Base-by-base conservation (phyloP, 2,888 invertebrate species). In the Caenorhabditis drosophilae region DNA sequence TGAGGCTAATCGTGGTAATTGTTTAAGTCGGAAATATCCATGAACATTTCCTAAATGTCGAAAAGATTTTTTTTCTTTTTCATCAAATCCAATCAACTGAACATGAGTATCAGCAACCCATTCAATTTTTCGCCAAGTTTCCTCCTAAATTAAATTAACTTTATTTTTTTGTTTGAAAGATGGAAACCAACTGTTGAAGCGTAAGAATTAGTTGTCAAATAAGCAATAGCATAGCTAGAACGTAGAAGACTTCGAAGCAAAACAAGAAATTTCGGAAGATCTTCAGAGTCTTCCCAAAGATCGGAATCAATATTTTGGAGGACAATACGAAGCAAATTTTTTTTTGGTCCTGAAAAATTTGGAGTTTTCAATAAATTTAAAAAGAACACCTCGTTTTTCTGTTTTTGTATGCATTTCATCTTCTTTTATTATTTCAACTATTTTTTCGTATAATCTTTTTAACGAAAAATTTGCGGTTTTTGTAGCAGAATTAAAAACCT, bases 271-370 rank as follows among this genome's bases (percentile, higher is more conserved):
- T 48, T 38, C 9, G 44, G 40, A n/a, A 60, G 52, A 25, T 40
- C 36, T 15, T 66, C 36, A n/a, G 35, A 38, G 27, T 66, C 66
- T 18, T 56, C 50, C 59, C 59, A 66, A 18, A 59, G 23, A 4
- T 36, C 42, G 20, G 50, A 25, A 18, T 48, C 48, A 25, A 66
- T 52, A 23, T 56, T 60, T n/a, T 52, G 48, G 2, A 66, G 25
- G 7, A 66, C 56, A 0, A 66, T 48, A 48, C 66, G 46, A 1
- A 66, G 52, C 12, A 66, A 36, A 41, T 59, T 60, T 36, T 66
- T 66, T n/a, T 54, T 59, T 4, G 64, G 59, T 11, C 64, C 64
- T 11, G 56, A 53, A 54, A 38, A 38, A 38, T 38, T 9, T 6
- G 7, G 6, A 38, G 6, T 11, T 16, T 38, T 38, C n/a, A 38